Evolutionary conservation across 2,113 vertebrate species (phyloP).

Genomic region (Megalops atlanticus): DNA sequence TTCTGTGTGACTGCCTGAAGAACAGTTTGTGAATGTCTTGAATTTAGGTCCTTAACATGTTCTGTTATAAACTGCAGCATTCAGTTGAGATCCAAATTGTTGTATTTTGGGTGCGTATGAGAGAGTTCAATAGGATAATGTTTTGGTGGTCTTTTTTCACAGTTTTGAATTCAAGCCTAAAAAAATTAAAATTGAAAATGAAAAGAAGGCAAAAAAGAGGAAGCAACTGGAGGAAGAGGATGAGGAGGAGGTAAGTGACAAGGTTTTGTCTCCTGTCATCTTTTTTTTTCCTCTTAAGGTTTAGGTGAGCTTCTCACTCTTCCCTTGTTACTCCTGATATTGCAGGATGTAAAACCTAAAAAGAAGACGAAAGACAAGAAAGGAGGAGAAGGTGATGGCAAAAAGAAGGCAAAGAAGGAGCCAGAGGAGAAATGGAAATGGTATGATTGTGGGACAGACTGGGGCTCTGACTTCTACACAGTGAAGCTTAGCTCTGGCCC

Average conservation of each 20-base stretch:
- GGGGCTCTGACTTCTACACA: background rate
- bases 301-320: background rate
- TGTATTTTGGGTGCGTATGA: too few species aligned
- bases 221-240: constrained; percentile 70
- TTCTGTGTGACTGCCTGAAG: background rate
- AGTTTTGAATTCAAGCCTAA: constrained; percentile 90
- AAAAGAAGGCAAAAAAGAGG: constrained; percentile 90
- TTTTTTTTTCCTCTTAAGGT: background rate
- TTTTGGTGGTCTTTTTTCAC: constrained; percentile 41
- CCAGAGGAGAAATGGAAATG: constrained; percentile 98
- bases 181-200: constrained; percentile 91
- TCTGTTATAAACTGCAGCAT: background rate
- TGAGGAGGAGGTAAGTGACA: constrained; percentile 58
- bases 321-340: background rate
- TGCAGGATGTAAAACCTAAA: constrained; percentile 85
- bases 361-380: constrained; percentile 91
- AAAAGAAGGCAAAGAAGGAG: constrained; percentile 90
- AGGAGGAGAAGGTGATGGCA: constrained; percentile 68
- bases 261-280: background rate
- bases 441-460: constrained; percentile 62
- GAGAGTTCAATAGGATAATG: background rate
- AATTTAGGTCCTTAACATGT: background rate
- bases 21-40: background rate
- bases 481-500: constrained; percentile 27
- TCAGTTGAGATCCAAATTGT: too few species aligned